Conservation (phyloP, 2,113 vertebrate genomes). For the Calidris pugnax region DNA sequence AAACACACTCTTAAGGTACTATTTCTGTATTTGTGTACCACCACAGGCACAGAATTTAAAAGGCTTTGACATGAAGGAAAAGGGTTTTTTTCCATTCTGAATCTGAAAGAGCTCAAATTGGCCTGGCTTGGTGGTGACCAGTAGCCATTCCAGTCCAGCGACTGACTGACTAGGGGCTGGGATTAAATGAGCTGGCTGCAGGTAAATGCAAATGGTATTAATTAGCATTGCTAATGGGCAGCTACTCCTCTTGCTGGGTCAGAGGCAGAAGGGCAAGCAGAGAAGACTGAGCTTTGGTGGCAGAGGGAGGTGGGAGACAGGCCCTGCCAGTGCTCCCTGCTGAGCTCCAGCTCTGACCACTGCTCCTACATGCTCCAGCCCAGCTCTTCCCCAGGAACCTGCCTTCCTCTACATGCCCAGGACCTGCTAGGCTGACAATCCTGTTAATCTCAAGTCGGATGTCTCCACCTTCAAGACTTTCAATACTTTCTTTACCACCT, state of each 20-base stretch:
- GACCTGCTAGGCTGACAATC: background rate
- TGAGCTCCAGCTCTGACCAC: background rate
- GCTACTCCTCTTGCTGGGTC: background rate
- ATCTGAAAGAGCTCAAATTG: background rate
- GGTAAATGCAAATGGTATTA: background rate
- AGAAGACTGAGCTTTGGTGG: background rate
- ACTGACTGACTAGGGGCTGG: background rate
- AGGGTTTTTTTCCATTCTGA: background rate
- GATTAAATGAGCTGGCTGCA: background rate
- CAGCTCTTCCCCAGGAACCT: background rate
- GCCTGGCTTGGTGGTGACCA: background rate
- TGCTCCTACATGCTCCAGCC: background rate
- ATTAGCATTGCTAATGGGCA: background rate
- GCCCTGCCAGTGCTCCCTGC: background rate
- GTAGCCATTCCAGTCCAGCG: background rate
- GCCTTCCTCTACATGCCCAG: background rate
- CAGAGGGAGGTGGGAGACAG: background rate
- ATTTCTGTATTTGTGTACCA: fast-evolving
- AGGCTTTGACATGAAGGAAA: background rate
- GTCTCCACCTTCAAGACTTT: background rate
- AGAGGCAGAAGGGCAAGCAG: background rate
- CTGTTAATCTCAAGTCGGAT: background rate
- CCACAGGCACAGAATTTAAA: background rate
- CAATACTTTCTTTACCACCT: background rate
- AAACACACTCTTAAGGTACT: background rate